These are phyloP conservation scores for Adelognathus sp. DNA, from an alignment of 2,888 invertebrate species.

Conservation along the genomic window DNA sequence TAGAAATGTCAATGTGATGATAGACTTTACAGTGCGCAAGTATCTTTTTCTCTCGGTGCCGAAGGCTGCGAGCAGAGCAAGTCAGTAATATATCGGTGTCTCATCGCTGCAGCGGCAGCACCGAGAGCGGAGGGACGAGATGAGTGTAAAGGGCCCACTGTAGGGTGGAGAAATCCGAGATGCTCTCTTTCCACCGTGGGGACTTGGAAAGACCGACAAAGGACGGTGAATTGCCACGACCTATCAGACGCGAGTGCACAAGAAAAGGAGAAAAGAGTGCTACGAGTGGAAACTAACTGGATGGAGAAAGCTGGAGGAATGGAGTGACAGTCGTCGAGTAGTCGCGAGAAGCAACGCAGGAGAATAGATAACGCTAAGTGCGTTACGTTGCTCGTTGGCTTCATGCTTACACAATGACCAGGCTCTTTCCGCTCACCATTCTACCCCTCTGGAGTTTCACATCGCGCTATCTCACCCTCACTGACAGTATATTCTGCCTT, in stretches of 20 bases:
- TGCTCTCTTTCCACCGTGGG: slow-evolving; percentile 15
- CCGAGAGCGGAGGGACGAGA: background rate
- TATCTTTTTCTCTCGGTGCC: background rate
- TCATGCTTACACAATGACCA: slow-evolving; percentile 65
- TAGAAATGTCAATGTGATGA: background rate
- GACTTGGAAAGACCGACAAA: slow-evolving; percentile 43
- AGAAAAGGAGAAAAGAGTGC: background rate
- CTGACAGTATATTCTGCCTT: background rate
- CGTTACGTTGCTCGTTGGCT: slow-evolving; percentile 65
- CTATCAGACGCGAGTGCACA: background rate
- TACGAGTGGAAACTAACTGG: slow-evolving; percentile 35
- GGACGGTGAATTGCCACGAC: slow-evolving; percentile 23
- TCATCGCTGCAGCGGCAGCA: background rate
- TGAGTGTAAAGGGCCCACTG: background rate
- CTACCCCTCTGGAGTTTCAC: slow-evolving; percentile 11
- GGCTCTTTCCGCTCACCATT: slow-evolving; percentile 43
- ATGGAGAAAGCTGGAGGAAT: slow-evolving; percentile 55
- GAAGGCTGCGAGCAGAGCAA: background rate
- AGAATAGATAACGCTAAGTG: slow-evolving; percentile 69
- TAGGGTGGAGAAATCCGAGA: background rate
- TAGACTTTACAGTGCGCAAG: background rate
- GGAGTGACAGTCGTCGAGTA: slow-evolving; percentile 66
- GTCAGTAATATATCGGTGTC: background rate
- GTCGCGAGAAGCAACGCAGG: slow-evolving; percentile 44
- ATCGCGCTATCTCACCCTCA: background rate